Percentiles rank a stretch among this genome's conserved stretches.
Evolutionary conservation across 2,888 invertebrate genomes (phyloP).

Genomic region (Tineola bisselliella): DNA sequence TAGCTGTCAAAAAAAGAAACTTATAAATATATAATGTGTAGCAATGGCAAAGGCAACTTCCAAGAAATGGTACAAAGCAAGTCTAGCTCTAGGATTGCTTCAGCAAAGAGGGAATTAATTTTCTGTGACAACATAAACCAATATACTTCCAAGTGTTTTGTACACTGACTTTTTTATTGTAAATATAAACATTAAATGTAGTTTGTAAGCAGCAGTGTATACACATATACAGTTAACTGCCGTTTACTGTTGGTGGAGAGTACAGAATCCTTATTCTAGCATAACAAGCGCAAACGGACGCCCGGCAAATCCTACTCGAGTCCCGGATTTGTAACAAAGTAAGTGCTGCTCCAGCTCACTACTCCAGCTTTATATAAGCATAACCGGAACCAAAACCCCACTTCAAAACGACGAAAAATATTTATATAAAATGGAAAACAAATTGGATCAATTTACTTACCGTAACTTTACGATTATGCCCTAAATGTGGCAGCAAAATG

Average conservation of each 20-base stretch:
- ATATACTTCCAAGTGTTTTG: not conserved
- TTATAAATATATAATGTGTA: too few species aligned
- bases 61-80: not conserved
- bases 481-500: too few species aligned
- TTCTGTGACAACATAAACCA: not conserved
- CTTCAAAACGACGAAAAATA: slow-evolving; percentile 9
- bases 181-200: not conserved
- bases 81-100: not conserved
- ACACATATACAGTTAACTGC: not conserved
- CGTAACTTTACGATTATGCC: not conserved
- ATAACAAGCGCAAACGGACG: slow-evolving; percentile 13
- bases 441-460: not conserved
- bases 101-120: not conserved
- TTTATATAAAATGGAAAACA: not conserved
- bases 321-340: slow-evolving; percentile 58
- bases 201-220: not conserved
- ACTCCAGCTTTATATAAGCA: slow-evolving; percentile 1
- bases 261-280: slow-evolving; percentile 7
- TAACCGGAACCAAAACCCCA: not conserved
- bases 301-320: slow-evolving; percentile 48
- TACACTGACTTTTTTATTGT: not conserved
- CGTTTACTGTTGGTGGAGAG: slow-evolving; percentile 5
- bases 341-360: slow-evolving; percentile 20
- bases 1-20: not conserved
- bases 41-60: too few species aligned